Evolutionary conservation across 2,797 vertebrate genomes (phyloP).

Genomic region (Pseudocheirus occidentalis): DNA sequence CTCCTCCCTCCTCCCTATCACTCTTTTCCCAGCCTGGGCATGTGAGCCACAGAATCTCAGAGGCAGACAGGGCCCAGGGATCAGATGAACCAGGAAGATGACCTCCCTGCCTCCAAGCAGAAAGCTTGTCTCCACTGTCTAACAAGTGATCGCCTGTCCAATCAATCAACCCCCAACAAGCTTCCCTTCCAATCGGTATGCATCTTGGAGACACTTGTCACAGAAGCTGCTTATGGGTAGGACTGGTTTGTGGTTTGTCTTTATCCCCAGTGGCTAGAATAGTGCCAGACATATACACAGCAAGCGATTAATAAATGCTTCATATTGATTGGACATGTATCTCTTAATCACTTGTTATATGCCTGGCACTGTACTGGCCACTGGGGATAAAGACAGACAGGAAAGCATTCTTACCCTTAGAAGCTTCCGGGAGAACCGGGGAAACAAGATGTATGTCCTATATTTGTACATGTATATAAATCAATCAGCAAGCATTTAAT

Average conservation of each 20-base stretch:
- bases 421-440: too few species aligned
- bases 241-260: background rate
- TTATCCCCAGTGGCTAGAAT: background rate
- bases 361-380: background rate
- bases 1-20: background rate
- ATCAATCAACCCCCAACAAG: background rate
- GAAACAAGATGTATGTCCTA: too few species aligned
- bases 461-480: too few species aligned
- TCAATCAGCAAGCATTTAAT: too few species aligned
- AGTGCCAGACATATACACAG: background rate
- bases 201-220: background rate
- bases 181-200: background rate
- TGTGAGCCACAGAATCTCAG: background rate
- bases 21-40: background rate
- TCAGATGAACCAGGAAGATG: background rate
- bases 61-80: background rate
- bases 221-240: background rate
- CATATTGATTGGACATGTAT: background rate
- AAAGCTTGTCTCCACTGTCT: background rate
- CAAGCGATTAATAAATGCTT: background rate
- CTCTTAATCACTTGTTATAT: background rate
- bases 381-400: too few species aligned
- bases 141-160: background rate
- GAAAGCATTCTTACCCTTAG: too few species aligned
- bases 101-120: background rate